Base-by-base conservation (phyloP, 1,140 invertebrate species). In the Neodiprion pinetum region DNA sequence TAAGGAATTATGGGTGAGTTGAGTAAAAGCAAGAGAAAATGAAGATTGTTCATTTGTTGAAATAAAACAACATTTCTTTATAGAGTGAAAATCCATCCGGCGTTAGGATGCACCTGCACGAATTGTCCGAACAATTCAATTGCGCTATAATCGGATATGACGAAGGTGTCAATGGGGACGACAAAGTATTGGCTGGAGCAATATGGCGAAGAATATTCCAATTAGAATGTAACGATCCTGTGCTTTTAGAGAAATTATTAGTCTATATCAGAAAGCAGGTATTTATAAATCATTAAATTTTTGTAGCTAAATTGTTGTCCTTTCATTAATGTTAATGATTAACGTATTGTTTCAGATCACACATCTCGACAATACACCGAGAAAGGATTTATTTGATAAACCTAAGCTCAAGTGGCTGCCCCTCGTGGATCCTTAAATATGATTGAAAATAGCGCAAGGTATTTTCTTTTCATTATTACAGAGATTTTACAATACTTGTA, bases 131-230 rank as follows among this genome's bases (percentile, higher is more conserved):
- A 76, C 93, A 96, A 82, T 95, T 97, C 84, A 93, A 95, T 86
- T 95, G 94, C n/a, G 92, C 94, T 66, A 81, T 97, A 28, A 91
- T 97, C 76, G 90, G 90, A n/a, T 97, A 97, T 82, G 96, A 97
- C 85, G 96, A 97, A 90, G 96, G 95, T 23, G 81, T 97, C 14
- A 87, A 92, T 79, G 90, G 90, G 67, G 91, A 94, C 82, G 95
- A 96, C 83, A 90, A 86, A 74, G 87, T 93, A 9, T 86, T 98
- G 74, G 96, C 96, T 23, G 91, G 91, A 48, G 95, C 95, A 11
- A 75, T 97, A n/a, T 98, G 96, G 96, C 90, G 94, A 79, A 90
- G 94, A 75, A 92, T 97, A 80, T 95, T 96, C 78, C 87, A 90
- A 75, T 89, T 90, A 74, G 85, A 92, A 73, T 89, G 90, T 75